Evolutionary conservation across 2,113 vertebrate genomes (phyloP).

Genomic region (Dissostichus mawsoni): DNA sequence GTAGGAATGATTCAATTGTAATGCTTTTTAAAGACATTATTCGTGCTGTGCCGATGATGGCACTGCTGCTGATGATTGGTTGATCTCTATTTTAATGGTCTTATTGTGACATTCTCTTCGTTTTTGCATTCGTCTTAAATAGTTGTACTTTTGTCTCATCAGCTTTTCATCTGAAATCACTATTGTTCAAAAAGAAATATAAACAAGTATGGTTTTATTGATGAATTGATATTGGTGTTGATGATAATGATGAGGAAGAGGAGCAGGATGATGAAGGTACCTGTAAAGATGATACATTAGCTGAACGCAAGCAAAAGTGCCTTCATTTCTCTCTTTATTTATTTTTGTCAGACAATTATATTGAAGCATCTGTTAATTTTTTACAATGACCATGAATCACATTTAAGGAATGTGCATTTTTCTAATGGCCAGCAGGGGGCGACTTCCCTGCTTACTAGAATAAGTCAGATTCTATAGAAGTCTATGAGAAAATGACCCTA

Average conservation of each 20-base stretch:
- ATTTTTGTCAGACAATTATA: too few species aligned
- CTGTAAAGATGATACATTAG: background rate
- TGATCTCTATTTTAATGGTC: background rate
- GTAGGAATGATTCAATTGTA: accelerated
- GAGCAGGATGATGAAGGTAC: background rate
- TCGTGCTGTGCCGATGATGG: background rate
- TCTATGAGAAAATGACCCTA: too few species aligned
- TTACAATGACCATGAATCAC: too few species aligned
- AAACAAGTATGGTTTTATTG: background rate
- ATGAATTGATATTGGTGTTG: background rate
- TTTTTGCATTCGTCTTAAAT: background rate
- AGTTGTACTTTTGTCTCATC: background rate
- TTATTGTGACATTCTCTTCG: background rate
- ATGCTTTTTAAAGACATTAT: background rate
- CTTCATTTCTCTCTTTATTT: too few species aligned
- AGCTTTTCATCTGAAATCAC: background rate
- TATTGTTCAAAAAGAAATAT: background rate
- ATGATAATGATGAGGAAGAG: background rate
- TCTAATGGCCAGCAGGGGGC: too few species aligned
- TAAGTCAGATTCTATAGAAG: too few species aligned
- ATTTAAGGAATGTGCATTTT: too few species aligned
- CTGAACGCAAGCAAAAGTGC: background rate
- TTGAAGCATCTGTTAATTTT: too few species aligned
- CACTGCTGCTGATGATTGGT: background rate
- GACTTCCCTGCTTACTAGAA: too few species aligned